phyloP scores from a whole-genome alignment of 2,888 invertebrate genomes.

The Gasteruption jaculator region DNA sequence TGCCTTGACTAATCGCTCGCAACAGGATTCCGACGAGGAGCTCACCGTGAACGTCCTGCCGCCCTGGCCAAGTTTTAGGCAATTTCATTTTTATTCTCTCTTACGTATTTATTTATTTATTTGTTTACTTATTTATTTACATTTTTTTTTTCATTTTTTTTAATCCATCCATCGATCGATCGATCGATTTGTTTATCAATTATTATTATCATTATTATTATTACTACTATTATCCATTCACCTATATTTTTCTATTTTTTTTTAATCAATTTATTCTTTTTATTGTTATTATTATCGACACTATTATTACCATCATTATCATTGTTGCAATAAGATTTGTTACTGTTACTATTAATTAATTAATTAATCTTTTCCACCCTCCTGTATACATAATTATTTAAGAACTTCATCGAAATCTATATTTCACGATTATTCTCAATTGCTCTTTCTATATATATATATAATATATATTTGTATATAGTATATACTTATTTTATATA shows the following conservation, averaged over 20 bases:
- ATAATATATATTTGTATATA: too few species aligned
- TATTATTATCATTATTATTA: slow-evolving; percentile 19
- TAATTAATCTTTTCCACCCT: too few species aligned
- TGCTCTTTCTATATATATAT: too few species aligned
- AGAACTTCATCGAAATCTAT: too few species aligned
- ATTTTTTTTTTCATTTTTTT: slow-evolving; percentile 22
- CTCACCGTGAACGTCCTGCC: slow-evolving; percentile 52
- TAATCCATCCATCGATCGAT: too few species aligned
- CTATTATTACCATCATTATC: slow-evolving; percentile 10
- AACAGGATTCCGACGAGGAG: slow-evolving; percentile 51
- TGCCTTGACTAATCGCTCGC: slow-evolving; percentile 40
- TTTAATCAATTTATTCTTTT: slow-evolving; percentile 12
- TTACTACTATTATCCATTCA: slow-evolving; percentile 14
- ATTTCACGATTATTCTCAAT: too few species aligned
- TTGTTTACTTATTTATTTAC: slow-evolving; percentile 21
- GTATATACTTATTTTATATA: too few species aligned
- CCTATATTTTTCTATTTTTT: slow-evolving; percentile 7
- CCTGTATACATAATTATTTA: too few species aligned
- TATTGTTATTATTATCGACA: slow-evolving; percentile 12
- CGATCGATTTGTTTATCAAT: slow-evolving; percentile 16
- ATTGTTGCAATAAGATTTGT: too few species aligned
- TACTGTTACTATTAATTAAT: too few species aligned
- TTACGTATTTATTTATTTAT: slow-evolving; percentile 49
- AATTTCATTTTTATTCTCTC: slow-evolving; percentile 47
- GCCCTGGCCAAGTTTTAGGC: slow-evolving; percentile 52